These are phyloP conservation scores for Botia kubotai DNA, from an alignment of 2,797 vertebrate genomes.

Conservation along the genomic window DNA sequence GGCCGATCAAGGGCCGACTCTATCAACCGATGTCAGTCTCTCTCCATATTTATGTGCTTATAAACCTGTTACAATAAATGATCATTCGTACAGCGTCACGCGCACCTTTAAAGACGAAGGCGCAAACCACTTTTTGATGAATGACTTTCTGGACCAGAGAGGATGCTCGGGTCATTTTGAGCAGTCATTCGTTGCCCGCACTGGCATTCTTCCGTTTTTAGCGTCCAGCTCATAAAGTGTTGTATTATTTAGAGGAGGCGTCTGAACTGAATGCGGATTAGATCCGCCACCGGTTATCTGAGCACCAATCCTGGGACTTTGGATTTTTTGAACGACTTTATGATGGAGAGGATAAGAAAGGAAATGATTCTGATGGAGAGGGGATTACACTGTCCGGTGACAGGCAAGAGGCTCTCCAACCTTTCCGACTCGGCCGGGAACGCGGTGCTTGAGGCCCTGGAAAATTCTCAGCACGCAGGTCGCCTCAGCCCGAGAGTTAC, in stretches of 20 bases:
- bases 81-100: constrained; percentile 99
- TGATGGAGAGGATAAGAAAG: constrained; percentile 99
- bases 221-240: constrained; percentile 88
- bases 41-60: constrained; percentile 99
- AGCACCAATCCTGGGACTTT: constrained; percentile 86
- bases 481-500: constrained; percentile 95
- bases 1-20: constrained; percentile 97
- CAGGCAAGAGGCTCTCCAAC: constrained; percentile 91
- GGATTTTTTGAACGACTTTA: constrained; percentile 86
- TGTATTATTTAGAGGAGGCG: constrained; percentile 88
- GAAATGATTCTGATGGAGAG: constrained; percentile 99
- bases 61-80: constrained; percentile 99
- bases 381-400: constrained; percentile 94
- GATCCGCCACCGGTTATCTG: constrained; percentile 90
- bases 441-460: constrained; percentile 97
- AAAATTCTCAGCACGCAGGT: constrained; percentile 96
- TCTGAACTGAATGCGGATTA: constrained; percentile 94
- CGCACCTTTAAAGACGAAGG: constrained; percentile 96
- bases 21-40: constrained; percentile 97
- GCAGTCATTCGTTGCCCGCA: constrained; percentile 92
- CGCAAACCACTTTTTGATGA: constrained; percentile 91
- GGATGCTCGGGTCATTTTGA: constrained; percentile 96
- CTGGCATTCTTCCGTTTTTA: constrained; percentile 89
- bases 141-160: constrained; percentile 94
- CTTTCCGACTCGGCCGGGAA: constrained; percentile 92